Evolutionary conservation across 2,888 invertebrate species (phyloP), one percentile per base, ranked within the genome.

Genomic region (Stramonita haemastoma): DNA sequence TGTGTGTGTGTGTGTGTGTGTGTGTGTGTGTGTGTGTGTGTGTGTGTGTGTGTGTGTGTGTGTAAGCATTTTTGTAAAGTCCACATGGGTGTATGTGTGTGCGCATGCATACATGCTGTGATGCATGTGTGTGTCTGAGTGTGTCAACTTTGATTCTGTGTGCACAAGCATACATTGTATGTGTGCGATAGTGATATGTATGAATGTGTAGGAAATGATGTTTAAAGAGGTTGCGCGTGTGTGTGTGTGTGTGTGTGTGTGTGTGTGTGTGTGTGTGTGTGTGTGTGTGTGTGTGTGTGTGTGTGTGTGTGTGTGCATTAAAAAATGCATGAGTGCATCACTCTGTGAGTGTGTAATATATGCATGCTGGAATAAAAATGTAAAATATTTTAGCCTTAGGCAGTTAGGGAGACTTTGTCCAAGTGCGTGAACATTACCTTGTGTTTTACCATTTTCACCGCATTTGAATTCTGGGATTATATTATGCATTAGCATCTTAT

Each of bases 1-100:
- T 22, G 46, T 36, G 36, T 26, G 19, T 83, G 81, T 83, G 1
- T 46, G 81, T 22, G 26, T 46, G 81, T 46, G 36, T 83, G 81
- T 83, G 81, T 81, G 81, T 46, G 36, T 46, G 46, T 26, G 36
- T 36, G 1, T 83, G 81, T 83, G 81, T 83, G 81, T 83, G 81
- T 46, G 36, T 46, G 81, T 83, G 22, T n/a, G 22, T 81, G 81
- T 81, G 81, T 79, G 79, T 73, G 22, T 26, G n/a, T 15, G 73
- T 73, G 73, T 26, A 15, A 17, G 60, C 2, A 26, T 6, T 17
- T 46, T 46, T 46, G 46, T 46, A 8, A 46, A 46, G 66, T 66
- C 19, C 66, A 26, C 26, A 26, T 66, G 66, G 19, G 66, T 66
- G 66, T 66, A 26, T 26, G 66, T 66, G 66, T 26, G 66, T 26